phyloP scores from a whole-genome alignment of 2,888 invertebrate species.

The Eristalis arbustorum region DNA sequence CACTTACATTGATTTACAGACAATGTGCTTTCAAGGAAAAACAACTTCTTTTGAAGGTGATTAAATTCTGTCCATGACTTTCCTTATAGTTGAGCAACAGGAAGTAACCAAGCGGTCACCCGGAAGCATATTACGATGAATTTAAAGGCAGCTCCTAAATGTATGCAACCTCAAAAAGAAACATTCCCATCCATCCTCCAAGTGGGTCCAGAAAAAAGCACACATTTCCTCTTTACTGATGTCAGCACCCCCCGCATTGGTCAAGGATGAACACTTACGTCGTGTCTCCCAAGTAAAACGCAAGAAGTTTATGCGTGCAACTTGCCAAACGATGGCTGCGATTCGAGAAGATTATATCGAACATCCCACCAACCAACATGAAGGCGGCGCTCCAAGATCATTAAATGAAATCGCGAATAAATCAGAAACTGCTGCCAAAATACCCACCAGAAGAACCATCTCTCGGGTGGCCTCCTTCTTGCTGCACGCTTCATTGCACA shows the following conservation, averaged over 20 bases:
- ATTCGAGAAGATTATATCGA: not conserved
- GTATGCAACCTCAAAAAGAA: too few species aligned
- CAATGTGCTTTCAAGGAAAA: too few species aligned
- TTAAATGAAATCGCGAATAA: conserved; percentile 51
- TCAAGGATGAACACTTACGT: not conserved
- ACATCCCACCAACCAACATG: not conserved
- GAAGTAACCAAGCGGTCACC: too few species aligned
- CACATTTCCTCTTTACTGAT: not conserved
- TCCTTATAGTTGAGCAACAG: too few species aligned
- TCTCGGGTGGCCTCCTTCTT: conserved; percentile 36
- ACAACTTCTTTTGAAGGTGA: too few species aligned
- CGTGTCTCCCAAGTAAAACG: not conserved
- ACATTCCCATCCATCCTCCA: too few species aligned
- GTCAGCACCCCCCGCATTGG: not conserved
- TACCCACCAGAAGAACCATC: conserved; percentile 58
- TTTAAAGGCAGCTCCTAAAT: too few species aligned
- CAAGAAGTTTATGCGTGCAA: not conserved
- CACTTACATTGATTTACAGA: too few species aligned
- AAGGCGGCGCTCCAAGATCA: conserved; percentile 47
- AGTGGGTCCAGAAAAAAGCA: not conserved
- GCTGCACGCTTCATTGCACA: conserved; percentile 26
- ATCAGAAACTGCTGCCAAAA: conserved; percentile 56
- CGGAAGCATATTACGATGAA: too few species aligned
- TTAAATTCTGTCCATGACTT: too few species aligned
- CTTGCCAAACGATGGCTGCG: conserved; percentile 1